Conservation (phyloP, 2,113 vertebrate genomes). For the Pagrus major region DNA sequence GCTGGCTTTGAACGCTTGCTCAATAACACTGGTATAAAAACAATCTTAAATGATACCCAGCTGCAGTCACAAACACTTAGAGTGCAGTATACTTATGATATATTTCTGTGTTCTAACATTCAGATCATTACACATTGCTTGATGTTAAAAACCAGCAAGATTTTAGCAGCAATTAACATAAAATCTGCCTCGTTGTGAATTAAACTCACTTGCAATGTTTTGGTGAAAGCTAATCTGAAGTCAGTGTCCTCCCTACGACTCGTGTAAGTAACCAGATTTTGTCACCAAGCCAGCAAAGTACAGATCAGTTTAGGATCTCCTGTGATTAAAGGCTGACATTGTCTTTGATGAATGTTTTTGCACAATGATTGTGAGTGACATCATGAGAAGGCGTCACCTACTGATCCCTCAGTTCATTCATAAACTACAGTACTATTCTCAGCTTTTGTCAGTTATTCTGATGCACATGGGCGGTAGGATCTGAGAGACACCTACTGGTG, state of each 20-base stretch:
- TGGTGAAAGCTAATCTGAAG: no score
- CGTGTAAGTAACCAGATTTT: not conserved
- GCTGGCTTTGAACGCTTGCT: not conserved
- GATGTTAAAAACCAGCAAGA: not conserved
- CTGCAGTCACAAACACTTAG: not conserved
- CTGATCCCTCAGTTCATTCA: slow-evolving; percentile 74
- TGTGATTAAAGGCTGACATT: not conserved
- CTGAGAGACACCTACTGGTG: slow-evolving; percentile 82
- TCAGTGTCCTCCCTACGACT: not conserved
- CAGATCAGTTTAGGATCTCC: not conserved
- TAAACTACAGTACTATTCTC: slow-evolving; percentile 61
- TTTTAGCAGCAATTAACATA: not conserved
- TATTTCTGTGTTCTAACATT: no score
- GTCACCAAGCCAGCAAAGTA: not conserved
- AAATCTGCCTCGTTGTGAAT: not conserved
- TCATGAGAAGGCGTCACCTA: slow-evolving; percentile 58
- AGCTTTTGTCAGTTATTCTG: not conserved
- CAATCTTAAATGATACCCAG: not conserved
- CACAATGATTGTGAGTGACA: slow-evolving; percentile 13
- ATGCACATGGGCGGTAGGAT: slow-evolving; percentile 40
- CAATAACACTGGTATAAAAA: no score
- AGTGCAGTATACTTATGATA: not conserved
- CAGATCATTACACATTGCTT: no score
- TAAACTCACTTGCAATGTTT: not conserved
- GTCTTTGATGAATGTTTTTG: not conserved